Conservation (phyloP, 2,797 vertebrate genomes). For the Pseudopleuronectes americanus region DNA sequence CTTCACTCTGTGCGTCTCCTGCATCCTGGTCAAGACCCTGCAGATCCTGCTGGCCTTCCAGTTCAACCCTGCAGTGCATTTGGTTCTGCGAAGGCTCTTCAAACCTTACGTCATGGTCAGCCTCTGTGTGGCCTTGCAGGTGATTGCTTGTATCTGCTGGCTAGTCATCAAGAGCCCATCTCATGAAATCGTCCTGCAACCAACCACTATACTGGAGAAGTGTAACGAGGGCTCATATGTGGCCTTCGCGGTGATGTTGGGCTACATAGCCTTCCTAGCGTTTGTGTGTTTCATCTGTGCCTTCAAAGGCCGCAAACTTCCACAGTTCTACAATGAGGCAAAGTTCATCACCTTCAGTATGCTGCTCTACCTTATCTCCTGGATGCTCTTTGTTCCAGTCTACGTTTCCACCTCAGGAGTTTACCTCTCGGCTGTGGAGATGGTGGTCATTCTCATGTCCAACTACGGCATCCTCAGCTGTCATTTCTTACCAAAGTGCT, state of each 20-base stretch:
- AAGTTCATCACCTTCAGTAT: slow-evolving; percentile 94
- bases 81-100: slow-evolving; percentile 81
- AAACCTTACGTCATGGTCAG: slow-evolving; percentile 80
- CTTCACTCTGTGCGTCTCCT: slow-evolving; percentile 89
- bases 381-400: slow-evolving; percentile 90
- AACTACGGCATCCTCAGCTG: slow-evolving; percentile 90
- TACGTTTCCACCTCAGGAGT: slow-evolving; percentile 87
- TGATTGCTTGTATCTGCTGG: slow-evolving; percentile 85
- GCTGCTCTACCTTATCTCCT: slow-evolving; percentile 92
- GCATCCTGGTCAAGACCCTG: slow-evolving; percentile 91
- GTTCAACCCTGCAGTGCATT: slow-evolving; percentile 85
- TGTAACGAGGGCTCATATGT: slow-evolving; percentile 87
- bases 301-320: slow-evolving; percentile 90
- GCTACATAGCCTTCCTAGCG: slow-evolving; percentile 86
- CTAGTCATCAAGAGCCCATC: slow-evolving; percentile 83
- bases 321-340: slow-evolving; percentile 91
- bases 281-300: slow-evolving; percentile 90
- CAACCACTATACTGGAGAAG: slow-evolving; percentile 81
- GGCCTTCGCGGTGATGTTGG: slow-evolving; percentile 88
- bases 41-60: slow-evolving; percentile 92
- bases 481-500: slow-evolving; percentile 92
- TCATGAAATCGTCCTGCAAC: slow-evolving; percentile 60
- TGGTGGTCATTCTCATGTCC: slow-evolving; percentile 91
- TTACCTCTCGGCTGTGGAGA: slow-evolving; percentile 90
- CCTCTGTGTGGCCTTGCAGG: slow-evolving; percentile 84